Evolutionary conservation across 2,888 invertebrate species (phyloP).

Genomic region (Hoplodrina ambigua): DNA sequence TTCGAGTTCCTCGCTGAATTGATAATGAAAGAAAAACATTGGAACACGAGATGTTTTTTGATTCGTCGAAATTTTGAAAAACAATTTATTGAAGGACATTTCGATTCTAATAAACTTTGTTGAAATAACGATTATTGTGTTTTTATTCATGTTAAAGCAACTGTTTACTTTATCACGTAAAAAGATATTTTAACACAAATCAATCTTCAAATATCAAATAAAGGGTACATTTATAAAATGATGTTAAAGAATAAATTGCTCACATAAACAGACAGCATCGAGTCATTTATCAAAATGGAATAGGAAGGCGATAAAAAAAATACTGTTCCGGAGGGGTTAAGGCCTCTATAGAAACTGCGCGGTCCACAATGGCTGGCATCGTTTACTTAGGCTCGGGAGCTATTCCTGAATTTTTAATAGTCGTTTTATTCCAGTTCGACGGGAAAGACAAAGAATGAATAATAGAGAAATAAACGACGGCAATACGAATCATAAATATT

Average conservation of each 20-base stretch:
- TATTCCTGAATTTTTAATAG: slow-evolving; percentile 65
- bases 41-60: slow-evolving; percentile 26
- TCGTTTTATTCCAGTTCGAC: slow-evolving; percentile 59
- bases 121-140: not conserved
- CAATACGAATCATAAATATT: slow-evolving; percentile 53
- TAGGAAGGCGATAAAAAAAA: slow-evolving; percentile 66
- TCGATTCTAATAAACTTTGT: not conserved
- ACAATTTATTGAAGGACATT: not conserved
- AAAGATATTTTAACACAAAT: slow-evolving; percentile 1
- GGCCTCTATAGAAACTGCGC: slow-evolving; percentile 52
- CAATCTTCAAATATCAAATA: slow-evolving; percentile 31
- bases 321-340: slow-evolving; percentile 55
- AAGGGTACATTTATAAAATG: slow-evolving; percentile 18
- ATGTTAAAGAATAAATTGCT: slow-evolving; percentile 36
- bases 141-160: not conserved
- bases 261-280: slow-evolving; percentile 47
- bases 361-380: slow-evolving; percentile 55
- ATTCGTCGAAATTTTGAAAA: slow-evolving; percentile 6
- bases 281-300: slow-evolving; percentile 68
- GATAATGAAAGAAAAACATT: slow-evolving; percentile 38
- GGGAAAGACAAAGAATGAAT: slow-evolving; percentile 55
- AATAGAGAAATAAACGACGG: slow-evolving; percentile 55
- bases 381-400: slow-evolving; percentile 56
- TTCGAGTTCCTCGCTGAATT: slow-evolving; percentile 40
- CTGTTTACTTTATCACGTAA: not conserved